Conservation (phyloP, 2,797 vertebrate genomes). For the Rachycentron canadum region DNA sequence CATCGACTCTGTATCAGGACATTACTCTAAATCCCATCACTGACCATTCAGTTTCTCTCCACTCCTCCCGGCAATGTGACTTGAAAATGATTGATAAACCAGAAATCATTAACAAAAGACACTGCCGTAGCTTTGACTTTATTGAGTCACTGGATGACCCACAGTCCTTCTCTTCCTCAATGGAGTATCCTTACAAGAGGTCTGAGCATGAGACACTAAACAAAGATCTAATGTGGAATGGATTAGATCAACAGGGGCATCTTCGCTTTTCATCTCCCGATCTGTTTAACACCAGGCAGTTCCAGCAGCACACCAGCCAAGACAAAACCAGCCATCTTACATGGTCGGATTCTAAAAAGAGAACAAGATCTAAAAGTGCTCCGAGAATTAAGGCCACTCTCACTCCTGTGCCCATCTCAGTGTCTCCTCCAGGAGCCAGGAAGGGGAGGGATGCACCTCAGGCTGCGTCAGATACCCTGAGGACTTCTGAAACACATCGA, state of each 20-base stretch:
- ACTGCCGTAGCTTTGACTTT: conserved; percentile 97
- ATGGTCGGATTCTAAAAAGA: conserved; percentile 87
- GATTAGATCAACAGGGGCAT: conserved; percentile 82
- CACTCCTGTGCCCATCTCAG: conserved; percentile 88
- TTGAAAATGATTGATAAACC: conserved; percentile 90
- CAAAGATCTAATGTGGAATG: conserved; percentile 85
- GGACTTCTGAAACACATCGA: conserved; percentile 83
- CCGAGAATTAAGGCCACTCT: conserved; percentile 89
- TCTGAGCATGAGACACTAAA: conserved; percentile 79
- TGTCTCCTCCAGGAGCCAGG: conserved; percentile 82
- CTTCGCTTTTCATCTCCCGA: conserved; percentile 87
- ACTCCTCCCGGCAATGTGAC: conserved; percentile 88
- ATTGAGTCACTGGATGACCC: conserved; percentile 94
- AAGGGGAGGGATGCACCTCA: conserved; percentile 86
- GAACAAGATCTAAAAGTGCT: conserved; percentile 91
- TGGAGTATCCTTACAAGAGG: conserved; percentile 85
- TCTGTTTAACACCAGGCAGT: conserved; percentile 82
- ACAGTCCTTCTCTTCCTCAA: conserved; percentile 79
- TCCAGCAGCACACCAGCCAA: conserved; percentile 73
- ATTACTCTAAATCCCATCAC: conserved; percentile 88
- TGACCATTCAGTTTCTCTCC: conserved; percentile 77
- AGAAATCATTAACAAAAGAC: conserved; percentile 95
- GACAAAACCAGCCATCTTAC: conserved; percentile 81
- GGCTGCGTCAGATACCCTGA: conserved; percentile 78
- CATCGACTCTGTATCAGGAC: conserved; percentile 94